Evolutionary conservation across 2,113 vertebrate species (phyloP).

Genomic region (Dromiciops gliroides): DNA sequence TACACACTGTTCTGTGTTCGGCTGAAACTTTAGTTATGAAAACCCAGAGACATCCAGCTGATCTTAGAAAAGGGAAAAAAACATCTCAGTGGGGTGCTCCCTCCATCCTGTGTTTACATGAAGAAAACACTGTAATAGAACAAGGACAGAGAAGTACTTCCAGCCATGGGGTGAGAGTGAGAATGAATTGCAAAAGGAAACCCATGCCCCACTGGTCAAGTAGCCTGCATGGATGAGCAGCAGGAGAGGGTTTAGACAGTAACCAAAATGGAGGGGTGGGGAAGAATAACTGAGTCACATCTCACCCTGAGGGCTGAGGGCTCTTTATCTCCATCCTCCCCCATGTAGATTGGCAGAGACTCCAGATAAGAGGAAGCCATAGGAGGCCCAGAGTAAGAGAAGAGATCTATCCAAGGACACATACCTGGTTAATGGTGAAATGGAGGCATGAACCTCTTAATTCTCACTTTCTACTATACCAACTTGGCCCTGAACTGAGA

Average conservation of each 20-base stretch:
- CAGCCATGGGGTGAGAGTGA: not conserved
- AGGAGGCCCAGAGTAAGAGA: not conserved
- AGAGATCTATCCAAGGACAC: not conserved
- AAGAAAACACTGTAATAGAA: not conserved
- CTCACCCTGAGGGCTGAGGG: not conserved
- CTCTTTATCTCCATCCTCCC: not conserved
- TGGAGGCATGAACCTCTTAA: not conserved
- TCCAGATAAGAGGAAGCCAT: not conserved
- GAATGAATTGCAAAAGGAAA: not conserved
- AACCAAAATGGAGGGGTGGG: not conserved
- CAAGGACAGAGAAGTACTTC: not conserved
- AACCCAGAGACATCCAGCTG: conserved; percentile 2
- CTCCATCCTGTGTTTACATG: conserved; percentile 13
- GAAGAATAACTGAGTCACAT: not conserved
- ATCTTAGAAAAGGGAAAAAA: not conserved
- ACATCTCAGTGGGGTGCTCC: not conserved
- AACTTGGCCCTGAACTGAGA: not conserved
- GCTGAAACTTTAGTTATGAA: not conserved
- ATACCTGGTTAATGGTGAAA: not conserved
- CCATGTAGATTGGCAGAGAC: not conserved
- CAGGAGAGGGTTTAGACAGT: not conserved
- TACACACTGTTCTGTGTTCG: not conserved
- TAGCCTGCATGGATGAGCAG: not conserved
- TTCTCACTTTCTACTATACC: not conserved
- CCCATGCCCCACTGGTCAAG: not conserved